A percentile compares a stretch with the other conserved stretches of the same genome.
Evolutionary conservation across 1,140 invertebrate species (phyloP).

Genomic region (Oreohelix idahoensis): DNA sequence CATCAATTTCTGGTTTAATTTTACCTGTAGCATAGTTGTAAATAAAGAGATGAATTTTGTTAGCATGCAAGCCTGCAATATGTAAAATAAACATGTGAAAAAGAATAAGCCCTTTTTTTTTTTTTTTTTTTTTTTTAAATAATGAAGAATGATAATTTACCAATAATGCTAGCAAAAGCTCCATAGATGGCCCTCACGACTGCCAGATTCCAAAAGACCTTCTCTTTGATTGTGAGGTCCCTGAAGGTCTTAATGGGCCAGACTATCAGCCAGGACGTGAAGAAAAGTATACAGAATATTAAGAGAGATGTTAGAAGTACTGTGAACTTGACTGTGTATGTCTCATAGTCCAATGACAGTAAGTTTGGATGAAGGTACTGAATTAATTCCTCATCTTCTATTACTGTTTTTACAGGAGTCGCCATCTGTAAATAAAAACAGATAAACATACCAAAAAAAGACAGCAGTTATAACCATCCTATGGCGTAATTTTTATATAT

Average conservation of each 20-base stretch:
- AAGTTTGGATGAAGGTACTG: conserved; percentile 56
- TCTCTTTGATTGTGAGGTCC: conserved; percentile 59
- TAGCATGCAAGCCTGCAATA: no score
- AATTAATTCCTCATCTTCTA: conserved; percentile 39
- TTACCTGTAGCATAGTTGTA: no score
- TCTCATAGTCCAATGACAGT: conserved; percentile 46
- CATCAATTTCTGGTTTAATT: no score
- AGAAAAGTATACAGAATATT: conserved; percentile 49
- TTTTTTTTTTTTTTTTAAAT: no score
- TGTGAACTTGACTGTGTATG: conserved; percentile 36
- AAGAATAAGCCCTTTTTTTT: no score
- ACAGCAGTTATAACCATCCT: no score
- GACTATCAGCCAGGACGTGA: conserved; percentile 40
- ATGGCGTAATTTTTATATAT: no score
- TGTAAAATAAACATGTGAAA: no score
- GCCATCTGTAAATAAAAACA: neutral
- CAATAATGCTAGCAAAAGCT: conserved; percentile 55
- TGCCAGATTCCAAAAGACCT: conserved; percentile 67
- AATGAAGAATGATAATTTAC: conserved; percentile 45
- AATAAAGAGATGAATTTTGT: no score
- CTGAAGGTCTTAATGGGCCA: conserved; percentile 46
- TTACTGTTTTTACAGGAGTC: neutral
- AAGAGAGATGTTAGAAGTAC: conserved; percentile 52
- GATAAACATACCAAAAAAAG: no score
- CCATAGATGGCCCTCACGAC: conserved; percentile 64